Percentiles rank a stretch among this genome's conserved stretches.
phyloP scores from a whole-genome alignment of 2,113 vertebrate genomes.

The Phaethon lepturus region DNA sequence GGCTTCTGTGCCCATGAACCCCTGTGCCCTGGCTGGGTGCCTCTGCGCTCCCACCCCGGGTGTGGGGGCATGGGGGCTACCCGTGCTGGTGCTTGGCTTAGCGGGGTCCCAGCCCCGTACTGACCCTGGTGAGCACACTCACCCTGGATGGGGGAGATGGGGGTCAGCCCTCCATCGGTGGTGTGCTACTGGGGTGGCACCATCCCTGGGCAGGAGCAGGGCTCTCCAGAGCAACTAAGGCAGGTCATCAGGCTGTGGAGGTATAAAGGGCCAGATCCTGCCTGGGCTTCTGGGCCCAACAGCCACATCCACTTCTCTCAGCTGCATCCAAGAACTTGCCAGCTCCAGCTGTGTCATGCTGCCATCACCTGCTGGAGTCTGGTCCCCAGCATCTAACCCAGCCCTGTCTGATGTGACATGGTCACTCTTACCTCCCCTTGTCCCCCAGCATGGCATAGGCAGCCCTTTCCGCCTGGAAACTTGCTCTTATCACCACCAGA shows the following conservation, averaged over 20 bases:
- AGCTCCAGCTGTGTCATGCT: not conserved
- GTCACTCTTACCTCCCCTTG: not conserved
- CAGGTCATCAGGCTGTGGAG: not conserved
- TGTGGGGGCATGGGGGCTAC: not conserved
- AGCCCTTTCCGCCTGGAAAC: not conserved
- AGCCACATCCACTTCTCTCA: not conserved
- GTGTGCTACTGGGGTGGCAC: not conserved
- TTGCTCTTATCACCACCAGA: not conserved
- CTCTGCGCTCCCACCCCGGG: accelerated
- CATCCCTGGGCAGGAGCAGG: not conserved
- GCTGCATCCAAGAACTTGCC: not conserved
- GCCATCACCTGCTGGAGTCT: not conserved
- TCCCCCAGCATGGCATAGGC: not conserved
- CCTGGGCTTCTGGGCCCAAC: not conserved
- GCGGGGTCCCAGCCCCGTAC: not conserved
- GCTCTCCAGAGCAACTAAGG: not conserved
- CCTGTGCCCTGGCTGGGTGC: not conserved
- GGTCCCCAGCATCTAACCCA: not conserved
- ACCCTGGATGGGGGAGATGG: not conserved
- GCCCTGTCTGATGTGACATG: not conserved
- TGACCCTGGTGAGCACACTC: not conserved
- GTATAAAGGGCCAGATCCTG: not conserved
- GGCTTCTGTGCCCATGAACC: not conserved
- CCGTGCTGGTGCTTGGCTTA: accelerated
- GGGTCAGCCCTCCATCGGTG: not conserved